A percentile compares a stretch with the other conserved stretches of the same genome.
Conservation (phyloP, 2,113 vertebrate species). For the Pangasianodon hypophthalmus region DNA sequence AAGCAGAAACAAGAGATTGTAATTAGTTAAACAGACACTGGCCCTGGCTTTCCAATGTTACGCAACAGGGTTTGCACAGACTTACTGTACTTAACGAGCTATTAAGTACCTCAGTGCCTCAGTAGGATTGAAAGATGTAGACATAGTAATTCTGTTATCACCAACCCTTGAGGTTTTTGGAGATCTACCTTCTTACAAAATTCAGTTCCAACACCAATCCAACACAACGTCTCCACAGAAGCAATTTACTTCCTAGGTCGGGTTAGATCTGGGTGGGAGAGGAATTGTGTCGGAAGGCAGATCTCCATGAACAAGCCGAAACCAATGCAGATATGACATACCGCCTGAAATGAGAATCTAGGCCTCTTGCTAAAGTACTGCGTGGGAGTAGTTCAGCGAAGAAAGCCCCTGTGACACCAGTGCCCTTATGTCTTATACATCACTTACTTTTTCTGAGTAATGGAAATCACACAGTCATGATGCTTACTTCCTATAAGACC, state of each 20-base stretch:
- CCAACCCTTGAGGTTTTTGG: background rate
- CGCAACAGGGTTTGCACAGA: background rate
- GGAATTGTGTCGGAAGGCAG: background rate
- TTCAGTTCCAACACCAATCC: background rate
- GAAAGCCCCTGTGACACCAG: slow-evolving; percentile 5
- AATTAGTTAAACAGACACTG: background rate
- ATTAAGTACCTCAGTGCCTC: background rate
- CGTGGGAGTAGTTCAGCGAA: slow-evolving; percentile 16
- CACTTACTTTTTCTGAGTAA: slow-evolving; percentile 18
- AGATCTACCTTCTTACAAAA: background rate
- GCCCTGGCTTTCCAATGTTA: background rate
- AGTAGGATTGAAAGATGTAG: background rate
- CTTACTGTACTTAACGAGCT: background rate
- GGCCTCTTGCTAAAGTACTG: background rate
- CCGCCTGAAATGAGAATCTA: background rate
- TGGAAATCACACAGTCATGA: slow-evolving; percentile 34
- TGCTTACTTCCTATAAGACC: slow-evolving; percentile 39
- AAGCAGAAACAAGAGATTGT: slow-evolving; percentile 29
- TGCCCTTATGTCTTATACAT: slow-evolving; percentile 1
- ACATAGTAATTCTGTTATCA: background rate
- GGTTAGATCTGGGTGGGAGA: background rate
- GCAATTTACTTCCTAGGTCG: background rate
- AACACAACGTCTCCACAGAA: background rate
- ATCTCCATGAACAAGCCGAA: background rate
- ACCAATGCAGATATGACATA: background rate